These are phyloP conservation scores for Molossus molossus DNA, from an alignment of 2,797 vertebrate genomes.

Conservation along the genomic window DNA sequence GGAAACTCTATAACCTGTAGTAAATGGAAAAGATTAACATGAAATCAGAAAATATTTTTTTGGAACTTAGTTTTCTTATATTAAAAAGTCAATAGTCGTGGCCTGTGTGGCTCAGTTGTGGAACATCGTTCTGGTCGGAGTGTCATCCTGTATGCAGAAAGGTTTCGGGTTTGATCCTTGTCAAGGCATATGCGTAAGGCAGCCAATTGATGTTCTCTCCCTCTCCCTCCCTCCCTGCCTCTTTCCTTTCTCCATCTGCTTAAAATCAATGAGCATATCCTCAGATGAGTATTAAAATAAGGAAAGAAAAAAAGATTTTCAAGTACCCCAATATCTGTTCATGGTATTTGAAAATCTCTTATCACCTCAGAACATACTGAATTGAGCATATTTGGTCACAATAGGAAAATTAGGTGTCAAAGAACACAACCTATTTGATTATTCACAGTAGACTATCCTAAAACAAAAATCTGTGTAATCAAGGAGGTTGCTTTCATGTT, in stretches of 20 bases:
- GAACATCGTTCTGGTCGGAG: too few species aligned
- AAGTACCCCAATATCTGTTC: background rate
- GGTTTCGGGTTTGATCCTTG: too few species aligned
- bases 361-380: background rate
- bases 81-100: background rate
- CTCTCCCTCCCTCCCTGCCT: too few species aligned
- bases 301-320: background rate
- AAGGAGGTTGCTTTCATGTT: background rate
- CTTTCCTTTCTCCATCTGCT: too few species aligned
- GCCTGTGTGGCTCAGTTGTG: too few species aligned
- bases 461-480: background rate
- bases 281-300: too few species aligned
- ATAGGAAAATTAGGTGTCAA: conserved; percentile 7
- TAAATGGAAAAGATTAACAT: background rate
- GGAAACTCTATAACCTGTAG: background rate
- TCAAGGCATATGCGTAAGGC: too few species aligned
- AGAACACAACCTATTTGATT: background rate
- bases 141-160: too few species aligned
- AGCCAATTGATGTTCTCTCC: too few species aligned
- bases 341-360: background rate
- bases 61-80: background rate
- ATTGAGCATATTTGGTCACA: background rate
- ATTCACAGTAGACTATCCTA: background rate
- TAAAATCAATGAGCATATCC: too few species aligned
- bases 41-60: background rate